Conservation (phyloP, 2,113 vertebrate genomes). For the Cygnus buccinator region DNA sequence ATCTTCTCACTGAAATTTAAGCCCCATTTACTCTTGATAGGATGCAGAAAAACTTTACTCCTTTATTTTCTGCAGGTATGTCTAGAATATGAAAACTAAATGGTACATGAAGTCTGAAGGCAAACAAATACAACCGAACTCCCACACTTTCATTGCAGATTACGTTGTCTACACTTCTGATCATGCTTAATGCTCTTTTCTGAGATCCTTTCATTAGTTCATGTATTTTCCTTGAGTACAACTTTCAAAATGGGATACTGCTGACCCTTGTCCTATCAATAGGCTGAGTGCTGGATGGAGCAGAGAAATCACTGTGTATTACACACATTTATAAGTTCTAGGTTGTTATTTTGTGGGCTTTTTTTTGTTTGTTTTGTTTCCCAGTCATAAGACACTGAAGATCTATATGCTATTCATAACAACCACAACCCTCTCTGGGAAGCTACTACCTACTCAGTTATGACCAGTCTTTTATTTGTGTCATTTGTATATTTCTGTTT, state of each 20-base stretch:
- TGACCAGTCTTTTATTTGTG: not conserved
- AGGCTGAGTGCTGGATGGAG: not conserved
- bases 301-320: not conserved
- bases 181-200: not conserved
- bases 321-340: not conserved
- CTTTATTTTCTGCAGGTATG: not conserved
- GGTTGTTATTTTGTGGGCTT: too few relatives aligned
- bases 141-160: not conserved
- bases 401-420: not conserved
- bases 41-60: not conserved
- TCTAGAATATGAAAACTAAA: not conserved
- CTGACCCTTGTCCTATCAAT: not conserved
- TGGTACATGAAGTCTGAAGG: not conserved
- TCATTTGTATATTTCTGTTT: not conserved
- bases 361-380: not conserved
- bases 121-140: not conserved
- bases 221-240: not conserved
- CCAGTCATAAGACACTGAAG: not conserved
- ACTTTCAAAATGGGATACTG: not conserved
- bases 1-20: not conserved
- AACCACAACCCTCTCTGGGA: not conserved
- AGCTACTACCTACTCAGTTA: not conserved
- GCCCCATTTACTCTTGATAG: not conserved
- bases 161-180: not conserved
- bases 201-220: not conserved